Evolutionary conservation across 2,113 vertebrate species (phyloP), one percentile per base, ranked within the genome.

Genomic region (Crotalus viridis): DNA sequence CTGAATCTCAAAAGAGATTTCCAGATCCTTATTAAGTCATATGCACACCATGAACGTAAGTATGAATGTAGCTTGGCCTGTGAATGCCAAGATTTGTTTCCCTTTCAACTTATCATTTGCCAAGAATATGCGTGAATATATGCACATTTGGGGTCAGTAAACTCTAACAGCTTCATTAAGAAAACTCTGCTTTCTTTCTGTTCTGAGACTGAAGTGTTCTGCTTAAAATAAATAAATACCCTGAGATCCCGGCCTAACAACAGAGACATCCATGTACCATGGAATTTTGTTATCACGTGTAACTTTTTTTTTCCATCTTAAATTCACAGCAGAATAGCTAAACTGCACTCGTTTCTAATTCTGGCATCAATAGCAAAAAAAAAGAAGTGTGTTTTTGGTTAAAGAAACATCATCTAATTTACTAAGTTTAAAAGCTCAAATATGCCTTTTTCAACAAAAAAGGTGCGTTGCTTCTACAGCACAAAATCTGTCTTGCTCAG

Each of bases 371-470:
- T 52, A 94, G 90, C 64, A 57, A 22, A 43, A 39, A 2, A 39
- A 2, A 24, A 22, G 1, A 15, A 87, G 39, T 59, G 28, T 95
- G 91, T 89, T 95, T 96, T 97, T 97, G 97, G 74, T 89, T 96
- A 94, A 94, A 94, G 93, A 52, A 93, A 43, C 95, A 95, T 95
- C 94, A 93, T 97, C 94, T 93, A 96, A 95, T 92, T 85, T 2
- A 92, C 87, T 91, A 93, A 61, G 81, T 97, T 81, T 91, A 91
- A 88, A 88, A 97, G 96, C 94, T 95, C 97, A 97, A 96, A 94
- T 94, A 93, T 55, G 94, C 94, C 96, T 95, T 94, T 96, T 97
- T 95, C 95, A 96, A 92, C 90, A 94, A 93, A 94, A 89, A 94
- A 91, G 88, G 33, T 95, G 90, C 94, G 95, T 93, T 95, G 96